These are phyloP conservation scores for Xiphorhynchus elegans DNA, from an alignment of 2,113 vertebrate genomes.

Conservation along the genomic window DNA sequence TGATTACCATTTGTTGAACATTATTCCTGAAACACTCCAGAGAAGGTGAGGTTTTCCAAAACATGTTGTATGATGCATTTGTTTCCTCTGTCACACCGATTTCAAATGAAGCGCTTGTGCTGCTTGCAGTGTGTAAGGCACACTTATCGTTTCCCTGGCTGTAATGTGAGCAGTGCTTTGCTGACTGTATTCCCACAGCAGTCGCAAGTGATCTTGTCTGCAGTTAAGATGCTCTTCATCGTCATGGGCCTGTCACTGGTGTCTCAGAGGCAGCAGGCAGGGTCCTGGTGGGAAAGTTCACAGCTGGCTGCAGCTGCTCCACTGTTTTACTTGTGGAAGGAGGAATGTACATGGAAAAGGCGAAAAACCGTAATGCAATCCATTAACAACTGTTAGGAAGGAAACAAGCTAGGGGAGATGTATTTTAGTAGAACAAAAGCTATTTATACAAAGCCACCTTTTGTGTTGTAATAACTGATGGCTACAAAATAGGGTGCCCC, in stretches of 20 bases:
- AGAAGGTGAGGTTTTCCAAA: not conserved
- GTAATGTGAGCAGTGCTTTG: not conserved
- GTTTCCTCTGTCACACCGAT: not conserved
- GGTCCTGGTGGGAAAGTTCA: not conserved
- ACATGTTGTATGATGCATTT: not conserved
- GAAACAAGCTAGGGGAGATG: not conserved
- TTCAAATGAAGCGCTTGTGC: not conserved
- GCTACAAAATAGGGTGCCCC: not conserved
- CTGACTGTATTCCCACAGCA: not conserved
- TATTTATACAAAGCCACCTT: not conserved
- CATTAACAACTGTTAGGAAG: constrained; percentile 2
- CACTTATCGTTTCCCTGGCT: not conserved
- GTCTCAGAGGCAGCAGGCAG: constrained; percentile 1
- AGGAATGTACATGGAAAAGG: not conserved
- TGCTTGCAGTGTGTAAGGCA: not conserved
- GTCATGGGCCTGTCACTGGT: not conserved
- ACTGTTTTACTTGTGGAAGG: not conserved
- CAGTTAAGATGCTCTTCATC: not conserved
- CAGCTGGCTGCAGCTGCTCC: constrained; percentile 54
- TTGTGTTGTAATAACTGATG: not conserved
- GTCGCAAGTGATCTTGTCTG: not conserved
- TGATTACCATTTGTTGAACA: not conserved
- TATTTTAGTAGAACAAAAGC: not conserved
- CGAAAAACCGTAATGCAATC: not conserved
- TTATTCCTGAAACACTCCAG: not conserved